These are phyloP conservation scores for Trichomalopsis sarcophagae DNA, from an alignment of 1,140 invertebrate genomes.

Conservation along the genomic window DNA sequence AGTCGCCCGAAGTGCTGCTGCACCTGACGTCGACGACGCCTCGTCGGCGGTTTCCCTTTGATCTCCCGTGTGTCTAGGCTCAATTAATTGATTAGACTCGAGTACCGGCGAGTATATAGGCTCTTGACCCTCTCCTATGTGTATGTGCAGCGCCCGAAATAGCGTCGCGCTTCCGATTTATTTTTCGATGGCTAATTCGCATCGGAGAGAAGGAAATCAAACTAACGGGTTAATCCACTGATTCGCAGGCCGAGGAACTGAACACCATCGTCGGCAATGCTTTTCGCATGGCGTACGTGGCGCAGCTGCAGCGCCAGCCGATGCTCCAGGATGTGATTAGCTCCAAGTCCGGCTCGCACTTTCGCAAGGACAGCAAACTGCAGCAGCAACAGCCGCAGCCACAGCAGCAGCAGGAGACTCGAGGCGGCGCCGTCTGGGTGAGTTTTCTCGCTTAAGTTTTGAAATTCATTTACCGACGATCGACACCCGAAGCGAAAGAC, in stretches of 20 bases:
- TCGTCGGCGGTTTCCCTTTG: neutral
- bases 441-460: constrained; percentile 53
- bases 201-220: too few species aligned
- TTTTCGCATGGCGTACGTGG: constrained; percentile 93
- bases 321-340: constrained; percentile 76
- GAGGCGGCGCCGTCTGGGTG: constrained; percentile 74
- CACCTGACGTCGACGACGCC: neutral
- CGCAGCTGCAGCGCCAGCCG: constrained; percentile 83
- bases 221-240: neutral
- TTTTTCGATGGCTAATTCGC: too few species aligned
- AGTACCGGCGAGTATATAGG: neutral
- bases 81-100: constrained; percentile 5
- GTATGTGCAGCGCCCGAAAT: too few species aligned
- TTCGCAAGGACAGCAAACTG: constrained; percentile 66
- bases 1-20: neutral
- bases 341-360: constrained; percentile 70
- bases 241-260: constrained; percentile 87
- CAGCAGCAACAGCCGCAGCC: constrained; percentile 49
- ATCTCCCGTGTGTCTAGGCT: neutral
- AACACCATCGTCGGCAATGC: constrained; percentile 92
- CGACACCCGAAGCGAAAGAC: too few species aligned
- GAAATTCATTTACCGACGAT: neutral
- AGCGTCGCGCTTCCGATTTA: too few species aligned
- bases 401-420: constrained; percentile 47
- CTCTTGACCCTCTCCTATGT: neutral